Evolutionary conservation across 2,797 vertebrate species (phyloP), one percentile per base, ranked within the genome.

Genomic region (Bradypus variegatus): DNA sequence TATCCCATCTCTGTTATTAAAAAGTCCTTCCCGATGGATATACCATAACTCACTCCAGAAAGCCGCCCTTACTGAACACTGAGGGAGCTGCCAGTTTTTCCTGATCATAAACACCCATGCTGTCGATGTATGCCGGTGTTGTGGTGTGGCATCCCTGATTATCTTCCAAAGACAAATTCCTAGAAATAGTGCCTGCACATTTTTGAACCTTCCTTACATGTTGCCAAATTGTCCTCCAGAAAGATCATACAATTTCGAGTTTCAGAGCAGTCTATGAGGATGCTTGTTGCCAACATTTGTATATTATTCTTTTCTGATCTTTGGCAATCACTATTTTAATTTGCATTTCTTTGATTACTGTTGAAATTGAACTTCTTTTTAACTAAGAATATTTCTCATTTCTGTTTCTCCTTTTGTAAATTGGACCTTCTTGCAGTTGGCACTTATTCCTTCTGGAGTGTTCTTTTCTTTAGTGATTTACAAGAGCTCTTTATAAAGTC

Each of bases 271-370:
- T 81, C 36, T 83, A 78, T 69, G 77, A 80, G 75, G 88, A 64
- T 58, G 19, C 38, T 86, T 60, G 18, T 58, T 91, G 93, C 92
- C 94, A 94, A 84, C 58, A 27, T 70, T 58, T 75, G 65, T 67
- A 60, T 76, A 87, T 92, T 94, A 91, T 90, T 92, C 83, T 95
- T 81, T 82, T 92, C 92, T 94, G 92, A 95, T 94, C 77, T 90
- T 95, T 96, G 94, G 94, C 94, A 94, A 89, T 81, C 55, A 90
- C 93, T 85, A 69, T 90, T 94, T 93, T 93, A 85, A 96, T 95
- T 96, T 96, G 95, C 94, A 95, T 96, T 94, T 94, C 92, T 95
- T 95, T 96, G 94, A 95, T 95, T 94, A 95, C 95, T 89, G 91
- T 91, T 91, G 84, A 94, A 86, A 95, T 87, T 81, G 82, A 89